Evolutionary conservation across 2,113 vertebrate genomes (phyloP), one percentile per base, ranked within the genome.

Genomic region (Otus sunia): DNA sequence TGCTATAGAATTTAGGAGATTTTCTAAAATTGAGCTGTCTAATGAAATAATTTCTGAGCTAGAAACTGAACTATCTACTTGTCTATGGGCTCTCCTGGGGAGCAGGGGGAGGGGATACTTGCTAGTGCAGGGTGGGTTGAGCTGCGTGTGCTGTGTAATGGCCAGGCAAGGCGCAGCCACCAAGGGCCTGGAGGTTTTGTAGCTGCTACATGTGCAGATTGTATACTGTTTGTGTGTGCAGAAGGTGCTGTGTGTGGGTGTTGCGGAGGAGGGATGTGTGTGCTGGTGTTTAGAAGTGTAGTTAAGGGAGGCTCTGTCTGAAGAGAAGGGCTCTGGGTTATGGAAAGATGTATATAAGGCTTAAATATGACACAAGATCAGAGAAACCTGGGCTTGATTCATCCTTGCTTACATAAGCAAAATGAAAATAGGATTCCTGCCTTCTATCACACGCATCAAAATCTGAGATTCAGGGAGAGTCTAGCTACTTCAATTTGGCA

Each of bases 231-330:
- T 69, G 72, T 85, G 82, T 69, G 79, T 37, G 91, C 88, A 64
- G 78, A 64, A 72, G 91, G 91, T 83, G 81, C 91, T 74, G 55
- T 9, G 36, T 3, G 94, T 58, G 91, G 96, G 96, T 10, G 87
- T 36, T 52, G 79, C 10, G 27, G 83, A 64, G 96, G 96, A 96
- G 94, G 84, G 77, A 37, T 81, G 76, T 93, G 88, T 87, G 50
- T 90, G 83, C 90, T 95, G 82, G 77, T 47, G 59, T 80, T 77
- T 6, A 36, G 66, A 34, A 93, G 64, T 32, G 39, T 32, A 81
- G 75, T 95, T 93, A 20, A 76, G 88, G 76, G 88, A 81, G 67
- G 59, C 47, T 93, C 69, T 86, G 84, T 60, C 71, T 95, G 71
- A 71, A 86, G 66, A 84, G 80, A 93, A 81, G 67, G 52, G 53